These are phyloP conservation scores for Uloborus plumipes DNA, from an alignment of 2,888 invertebrate genomes.

Conservation along the genomic window DNA sequence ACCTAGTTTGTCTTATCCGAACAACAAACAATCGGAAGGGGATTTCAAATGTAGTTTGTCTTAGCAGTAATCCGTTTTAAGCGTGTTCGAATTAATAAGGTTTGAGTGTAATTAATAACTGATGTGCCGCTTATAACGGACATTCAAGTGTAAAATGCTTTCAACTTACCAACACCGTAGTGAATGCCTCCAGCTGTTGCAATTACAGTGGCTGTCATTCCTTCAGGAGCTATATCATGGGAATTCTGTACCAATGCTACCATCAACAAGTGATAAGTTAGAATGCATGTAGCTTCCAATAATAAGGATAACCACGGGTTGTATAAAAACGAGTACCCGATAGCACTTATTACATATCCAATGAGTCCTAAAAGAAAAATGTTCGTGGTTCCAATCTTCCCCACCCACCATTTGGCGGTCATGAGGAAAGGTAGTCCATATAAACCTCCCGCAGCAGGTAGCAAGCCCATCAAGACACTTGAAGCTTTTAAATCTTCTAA, in stretches of 20 bases:
- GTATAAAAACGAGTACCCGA: slow-evolving; percentile 85
- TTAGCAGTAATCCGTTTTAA: too few species aligned
- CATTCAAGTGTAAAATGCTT: too few species aligned
- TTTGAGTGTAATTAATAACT: too few species aligned
- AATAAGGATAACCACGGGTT: slow-evolving; percentile 91
- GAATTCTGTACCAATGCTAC: slow-evolving; percentile 91
- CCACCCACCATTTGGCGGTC: slow-evolving; percentile 85
- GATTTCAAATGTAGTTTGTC: too few species aligned
- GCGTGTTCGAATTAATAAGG: too few species aligned
- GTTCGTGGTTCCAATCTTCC: slow-evolving; percentile 84
- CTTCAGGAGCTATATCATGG: slow-evolving; percentile 85
- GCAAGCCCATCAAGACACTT: slow-evolving; percentile 84
- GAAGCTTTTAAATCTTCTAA: slow-evolving; percentile 84
- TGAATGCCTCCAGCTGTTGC: slow-evolving; percentile 90
- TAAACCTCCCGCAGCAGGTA: slow-evolving; percentile 86
- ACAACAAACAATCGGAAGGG: too few species aligned
- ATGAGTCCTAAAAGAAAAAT: slow-evolving; percentile 87
- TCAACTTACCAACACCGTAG: slow-evolving; percentile 76
- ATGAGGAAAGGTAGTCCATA: slow-evolving; percentile 88
- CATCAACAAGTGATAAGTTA: slow-evolving; percentile 92
- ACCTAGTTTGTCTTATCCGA: too few species aligned
- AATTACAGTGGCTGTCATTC: slow-evolving; percentile 85
- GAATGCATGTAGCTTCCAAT: slow-evolving; percentile 80
- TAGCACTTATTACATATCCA: slow-evolving; percentile 84
- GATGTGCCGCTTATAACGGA: too few species aligned